Evolutionary conservation across 2,797 vertebrate genomes (phyloP).

Genomic region (Premnoplex brunnescens): DNA sequence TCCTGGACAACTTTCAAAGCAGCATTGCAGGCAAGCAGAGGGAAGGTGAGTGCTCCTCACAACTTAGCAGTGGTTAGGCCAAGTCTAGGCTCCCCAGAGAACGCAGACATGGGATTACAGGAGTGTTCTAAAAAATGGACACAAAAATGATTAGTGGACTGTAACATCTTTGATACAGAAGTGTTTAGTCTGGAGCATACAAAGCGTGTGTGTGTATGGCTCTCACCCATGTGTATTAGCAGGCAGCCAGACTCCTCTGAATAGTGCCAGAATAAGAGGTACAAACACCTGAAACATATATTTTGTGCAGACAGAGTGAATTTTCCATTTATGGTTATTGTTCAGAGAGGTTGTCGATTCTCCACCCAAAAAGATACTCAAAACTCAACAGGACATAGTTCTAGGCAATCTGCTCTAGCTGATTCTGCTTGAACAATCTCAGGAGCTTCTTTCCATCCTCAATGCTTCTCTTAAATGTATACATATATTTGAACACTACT

Average conservation of each 20-base stretch:
- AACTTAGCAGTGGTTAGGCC: not conserved
- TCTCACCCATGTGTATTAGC: not conserved
- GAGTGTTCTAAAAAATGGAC: not conserved
- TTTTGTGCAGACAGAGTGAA: not conserved
- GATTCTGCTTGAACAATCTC: not conserved
- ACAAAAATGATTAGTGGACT: fast-evolving
- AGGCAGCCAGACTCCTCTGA: not conserved
- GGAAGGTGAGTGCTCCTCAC: fast-evolving
- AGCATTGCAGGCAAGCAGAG: fast-evolving
- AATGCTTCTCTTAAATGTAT: not conserved
- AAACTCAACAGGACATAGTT: not conserved
- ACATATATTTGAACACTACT: not conserved
- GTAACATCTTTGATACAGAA: not conserved
- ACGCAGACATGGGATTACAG: not conserved
- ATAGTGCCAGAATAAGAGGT: not conserved
- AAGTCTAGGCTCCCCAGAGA: not conserved
- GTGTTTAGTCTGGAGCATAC: not conserved
- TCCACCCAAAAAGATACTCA: not conserved
- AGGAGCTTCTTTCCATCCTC: not conserved
- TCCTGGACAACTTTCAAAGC: not conserved
- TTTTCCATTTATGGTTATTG: not conserved
- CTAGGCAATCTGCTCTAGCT: not conserved
- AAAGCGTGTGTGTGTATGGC: not conserved
- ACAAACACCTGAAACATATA: not conserved
- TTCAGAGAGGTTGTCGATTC: not conserved